Base-by-base conservation (phyloP, 2,888 invertebrate genomes). In the Eupithecia abbreviata region DNA sequence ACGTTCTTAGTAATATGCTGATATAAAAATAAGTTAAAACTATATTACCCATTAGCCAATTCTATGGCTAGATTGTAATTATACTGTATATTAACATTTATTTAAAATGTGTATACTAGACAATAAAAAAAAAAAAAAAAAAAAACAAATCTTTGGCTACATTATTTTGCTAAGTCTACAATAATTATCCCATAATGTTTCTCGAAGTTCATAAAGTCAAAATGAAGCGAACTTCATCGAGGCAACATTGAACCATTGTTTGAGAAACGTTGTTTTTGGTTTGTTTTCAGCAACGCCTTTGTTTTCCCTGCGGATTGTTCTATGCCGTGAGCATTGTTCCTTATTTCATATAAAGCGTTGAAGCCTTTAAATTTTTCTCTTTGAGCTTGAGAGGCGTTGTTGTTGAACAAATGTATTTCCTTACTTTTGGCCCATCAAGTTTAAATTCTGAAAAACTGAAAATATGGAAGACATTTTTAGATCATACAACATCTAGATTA, bases 161-260 rank as follows among this genome's bases (percentile, higher is more conserved):
- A n/a, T 51, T 51, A 7, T 58, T 58, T 62, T 30, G 4, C 12
- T 10, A 30, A 62, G 30, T 12, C 30, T 62, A 10, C 30, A 62
- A 62, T 62, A 30, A 62, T 62, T 30, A 1, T 30, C 4, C 30
- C 10, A 12, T 9, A 62, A 30, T 62, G 2, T 30, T 62, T 62
- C 62, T 10, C 58, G 58, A 68, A 68, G 30, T 62, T 12, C n/a
- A 10, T n/a, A 68, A 42, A 68, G 43, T 43, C 41, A 43, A 68
- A 68, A 68, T 68, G 45, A 68, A n/a, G n/a, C 42, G 42, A 42
- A 66, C 42, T 66, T 41, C 1, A 15, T 42, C 42, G 42, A 66
- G 45, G n/a, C 67, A 68, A 68, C 13, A 42, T 45, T n/a, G 67
- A 68, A 43, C 67, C 43, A 43, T 68, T 68, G 67, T 68, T 68